Evolutionary conservation across 53 echinoderm and acorn worm genomes (phyloP).

Genomic region (Holothuria scabra): DNA sequence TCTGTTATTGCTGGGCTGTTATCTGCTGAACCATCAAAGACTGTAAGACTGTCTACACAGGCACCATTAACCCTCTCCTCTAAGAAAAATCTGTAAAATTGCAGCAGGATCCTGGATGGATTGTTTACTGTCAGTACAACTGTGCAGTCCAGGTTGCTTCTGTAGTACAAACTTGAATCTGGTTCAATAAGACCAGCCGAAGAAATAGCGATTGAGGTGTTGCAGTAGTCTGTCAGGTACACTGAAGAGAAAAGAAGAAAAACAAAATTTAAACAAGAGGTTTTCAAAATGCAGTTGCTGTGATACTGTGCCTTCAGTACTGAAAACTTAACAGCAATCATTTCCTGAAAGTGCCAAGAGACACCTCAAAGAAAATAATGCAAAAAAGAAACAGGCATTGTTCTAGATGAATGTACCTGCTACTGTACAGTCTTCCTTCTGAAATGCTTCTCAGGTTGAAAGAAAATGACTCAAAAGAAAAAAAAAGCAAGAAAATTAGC

Average conservation of each 20-base stretch:
- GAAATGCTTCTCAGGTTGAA: no score
- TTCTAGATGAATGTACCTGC: no score
- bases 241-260: constrained; percentile 47
- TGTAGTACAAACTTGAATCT: constrained; percentile 80
- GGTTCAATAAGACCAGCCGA: constrained; percentile 87
- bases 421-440: no score
- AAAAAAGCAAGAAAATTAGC: no score
- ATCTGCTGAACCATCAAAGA: constrained; percentile 75
- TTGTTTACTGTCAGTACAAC: constrained; percentile 49
- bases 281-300: no score
- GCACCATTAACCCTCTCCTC: constrained; percentile 74
- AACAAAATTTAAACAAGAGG: no score
- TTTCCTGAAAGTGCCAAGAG: no score
- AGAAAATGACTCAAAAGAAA: no score
- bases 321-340: no score
- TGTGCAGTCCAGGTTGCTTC: constrained; percentile 80
- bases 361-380: no score
- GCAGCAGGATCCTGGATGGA: constrained; percentile 69
- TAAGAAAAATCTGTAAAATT: constrained; percentile 83
- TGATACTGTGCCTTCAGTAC: no score
- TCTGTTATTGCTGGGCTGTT: constrained; percentile 60
- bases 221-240: constrained; percentile 77
- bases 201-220: constrained; percentile 68
- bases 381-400: no score
- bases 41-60: constrained; percentile 80